A percentile compares a stretch with the other conserved stretches of the same genome.
These are phyloP conservation scores for Leucopsar rothschildi DNA, from an alignment of 2,113 vertebrate genomes.

Conservation along the genomic window DNA sequence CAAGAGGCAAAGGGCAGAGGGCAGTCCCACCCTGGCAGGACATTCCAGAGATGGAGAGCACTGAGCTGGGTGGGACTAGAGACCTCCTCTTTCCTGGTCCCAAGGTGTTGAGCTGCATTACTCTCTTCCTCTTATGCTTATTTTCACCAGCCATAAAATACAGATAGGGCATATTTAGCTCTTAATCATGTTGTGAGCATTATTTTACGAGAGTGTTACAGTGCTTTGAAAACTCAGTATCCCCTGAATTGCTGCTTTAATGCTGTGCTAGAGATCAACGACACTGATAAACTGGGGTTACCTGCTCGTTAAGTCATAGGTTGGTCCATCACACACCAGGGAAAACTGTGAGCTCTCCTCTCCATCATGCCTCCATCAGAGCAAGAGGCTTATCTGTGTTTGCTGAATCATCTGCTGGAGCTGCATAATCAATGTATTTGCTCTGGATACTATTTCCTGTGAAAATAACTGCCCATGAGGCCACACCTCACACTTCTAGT, in stretches of 20 bases:
- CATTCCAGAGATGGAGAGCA: neutral
- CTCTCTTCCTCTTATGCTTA: neutral
- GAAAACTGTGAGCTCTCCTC: neutral
- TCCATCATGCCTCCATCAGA: neutral
- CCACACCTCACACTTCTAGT: slow-evolving; percentile 55
- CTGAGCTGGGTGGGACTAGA: accelerated
- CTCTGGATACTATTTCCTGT: neutral
- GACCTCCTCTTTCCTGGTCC: neutral
- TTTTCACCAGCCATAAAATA: neutral
- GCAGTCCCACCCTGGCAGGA: neutral
- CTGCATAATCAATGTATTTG: slow-evolving; percentile 7
- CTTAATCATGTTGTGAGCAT: neutral
- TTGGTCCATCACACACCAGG: neutral
- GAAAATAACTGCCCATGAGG: slow-evolving; percentile 10
- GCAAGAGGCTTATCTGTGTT: neutral
- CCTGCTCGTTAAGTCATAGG: neutral
- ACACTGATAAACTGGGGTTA: neutral
- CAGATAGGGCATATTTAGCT: neutral
- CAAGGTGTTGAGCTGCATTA: accelerated
- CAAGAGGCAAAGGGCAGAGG: neutral
- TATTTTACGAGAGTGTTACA: slow-evolving; percentile 19
- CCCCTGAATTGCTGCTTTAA: slow-evolving; percentile 4
- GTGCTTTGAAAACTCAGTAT: slow-evolving; percentile 30
- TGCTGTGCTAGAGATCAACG: slow-evolving; percentile 9
- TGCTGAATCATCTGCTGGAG: slow-evolving; percentile 36